A percentile compares a stretch with the other conserved stretches of the same genome.
Evolutionary conservation across 2,888 invertebrate genomes (phyloP).

Genomic region (Silvanus unidentatus): DNA sequence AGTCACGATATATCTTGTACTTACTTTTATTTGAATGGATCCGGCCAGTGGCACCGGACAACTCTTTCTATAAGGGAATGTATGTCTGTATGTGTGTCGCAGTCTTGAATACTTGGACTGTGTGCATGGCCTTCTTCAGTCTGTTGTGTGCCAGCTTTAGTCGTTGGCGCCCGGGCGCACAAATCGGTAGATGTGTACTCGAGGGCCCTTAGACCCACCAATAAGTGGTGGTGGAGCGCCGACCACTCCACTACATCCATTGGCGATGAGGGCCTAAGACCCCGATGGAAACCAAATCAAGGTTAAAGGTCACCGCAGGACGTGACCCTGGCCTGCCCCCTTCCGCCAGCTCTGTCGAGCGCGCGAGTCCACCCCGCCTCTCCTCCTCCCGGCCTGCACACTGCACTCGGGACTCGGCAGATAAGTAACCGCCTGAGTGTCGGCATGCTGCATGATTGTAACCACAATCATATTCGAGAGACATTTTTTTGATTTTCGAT

Average conservation of each 20-base stretch:
- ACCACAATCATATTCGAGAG: not conserved
- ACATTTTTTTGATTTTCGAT: too few relatives aligned
- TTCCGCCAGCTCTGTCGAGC: constrained; percentile 41
- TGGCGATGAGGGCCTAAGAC: constrained; percentile 51
- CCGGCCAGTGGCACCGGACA: constrained; percentile 22
- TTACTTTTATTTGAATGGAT: constrained; percentile 5
- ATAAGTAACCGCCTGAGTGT: constrained; percentile 41
- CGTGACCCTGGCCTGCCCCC: constrained; percentile 61
- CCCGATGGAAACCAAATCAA: constrained; percentile 81
- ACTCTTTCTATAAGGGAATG: constrained; percentile 19
- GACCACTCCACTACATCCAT: constrained; percentile 21
- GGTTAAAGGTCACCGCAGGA: constrained; percentile 65
- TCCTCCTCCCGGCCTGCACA: constrained; percentile 31
- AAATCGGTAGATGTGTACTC: constrained; percentile 22
- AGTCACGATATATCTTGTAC: constrained; percentile 22
- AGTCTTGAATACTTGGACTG: constrained; percentile 57
- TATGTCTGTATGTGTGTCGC: constrained; percentile 39
- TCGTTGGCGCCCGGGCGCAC: constrained; percentile 26
- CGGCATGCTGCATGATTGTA: constrained; percentile 37
- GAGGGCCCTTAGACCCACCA: constrained; percentile 22
- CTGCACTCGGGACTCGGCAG: constrained; percentile 35
- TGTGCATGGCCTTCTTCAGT: constrained; percentile 51
- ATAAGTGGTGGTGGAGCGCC: constrained; percentile 26
- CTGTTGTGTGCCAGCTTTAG: constrained; percentile 33
- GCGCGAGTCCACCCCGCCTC: constrained; percentile 39